Evolutionary conservation across 2,797 vertebrate species (phyloP), one percentile per base, ranked within the genome.

Genomic region (Coluber constrictor): DNA sequence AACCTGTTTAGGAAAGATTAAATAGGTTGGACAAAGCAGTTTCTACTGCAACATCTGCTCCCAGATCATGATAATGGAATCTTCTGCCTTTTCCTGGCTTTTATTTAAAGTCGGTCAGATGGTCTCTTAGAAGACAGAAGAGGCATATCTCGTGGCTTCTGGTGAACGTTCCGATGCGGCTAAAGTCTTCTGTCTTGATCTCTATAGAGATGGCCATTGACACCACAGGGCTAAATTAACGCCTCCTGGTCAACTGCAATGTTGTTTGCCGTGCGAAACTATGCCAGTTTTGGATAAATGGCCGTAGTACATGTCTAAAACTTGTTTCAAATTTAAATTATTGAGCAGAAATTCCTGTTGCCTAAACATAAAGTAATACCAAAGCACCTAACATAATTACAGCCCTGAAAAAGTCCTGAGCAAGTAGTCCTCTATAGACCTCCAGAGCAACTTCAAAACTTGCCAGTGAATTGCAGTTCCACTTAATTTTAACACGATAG

Each of bases 21-120:
- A 61, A 91, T 94, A 93, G 95, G 94, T 94, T 95, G 94, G 20
- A 47, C 93, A 94, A 93, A 96, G 95, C 94, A 95, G 96, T 96
- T 93, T 93, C 55, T 95, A 94, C 32, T 89, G 90, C 3, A 88
- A 90, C 32, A 83, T 60, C 89, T 66, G 87, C 4, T 86, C 89
- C 29, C 90, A 93, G 87, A 43, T 47, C 47, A 59, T 25, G 56
- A 57, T 57, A 37, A 93, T 6, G 88, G 90, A 83, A 89, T n/a
- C 91, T 94, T 86, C 94, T 91, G 90, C 94, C 93, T 90, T 92
- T 89, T 88, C 43, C 93, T 54, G 92, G 15, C 0, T 93, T 93
- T 92, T 89, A 63, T 57, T 92, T 90, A 92, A 88, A 93, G 94
- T 94, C 94, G 54, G 5, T 57, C 89, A 93, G 95, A 93, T 94